Evolutionary conservation across 2,797 vertebrate species (phyloP), one percentile per base, ranked within the genome.

Genomic region (Eutrigla gurnardus): DNA sequence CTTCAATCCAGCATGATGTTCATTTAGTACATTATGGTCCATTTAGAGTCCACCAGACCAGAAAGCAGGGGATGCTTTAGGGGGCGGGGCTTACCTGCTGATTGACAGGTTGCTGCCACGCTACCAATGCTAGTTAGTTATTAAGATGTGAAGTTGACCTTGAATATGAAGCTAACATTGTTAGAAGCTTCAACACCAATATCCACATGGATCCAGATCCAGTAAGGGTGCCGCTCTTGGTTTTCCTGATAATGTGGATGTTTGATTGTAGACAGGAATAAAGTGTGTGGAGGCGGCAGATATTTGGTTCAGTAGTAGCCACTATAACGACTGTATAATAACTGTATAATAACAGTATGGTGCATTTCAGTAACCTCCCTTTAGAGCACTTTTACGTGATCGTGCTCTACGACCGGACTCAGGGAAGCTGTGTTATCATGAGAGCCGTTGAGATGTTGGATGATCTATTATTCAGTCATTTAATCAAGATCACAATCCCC

Each of bases 391-490:
- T 55, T 40, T 39, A 60, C 15, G n/a, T 42, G 3, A 70, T 62
- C 12, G 10, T 49, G 4, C 14, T 54, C 58, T 5, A 18, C 47
- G 67, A 70, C 70, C 54, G 43, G 57, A 40, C 12, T 65, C 8
- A 35, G 50, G 35, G 14, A 65, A 53, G 10, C 36, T 49, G 39
- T 53, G 50, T 57, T 53, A 49, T 74, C 7, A 4, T 49, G 59
- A 52, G 0, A 25, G 15, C 49, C 46, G 61, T 59, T 9, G 49
- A 65, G 10, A 58, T 53, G 17, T 54, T 36, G 57, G n/a, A 50
- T 53, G 5, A 57, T 53, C 10, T 57, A 49, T 57, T 69, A 67
- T 75, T 82, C 52, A 70, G 32, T 68, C 49, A 58, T 69, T 77
- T 75, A 64, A 75, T 57, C 57, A 59, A 36, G 47, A 61, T 55